A percentile compares a stretch with the other conserved stretches of the same genome.
phyloP scores from a whole-genome alignment of 1,140 invertebrate genomes.

The Plutomurus gul region DNA sequence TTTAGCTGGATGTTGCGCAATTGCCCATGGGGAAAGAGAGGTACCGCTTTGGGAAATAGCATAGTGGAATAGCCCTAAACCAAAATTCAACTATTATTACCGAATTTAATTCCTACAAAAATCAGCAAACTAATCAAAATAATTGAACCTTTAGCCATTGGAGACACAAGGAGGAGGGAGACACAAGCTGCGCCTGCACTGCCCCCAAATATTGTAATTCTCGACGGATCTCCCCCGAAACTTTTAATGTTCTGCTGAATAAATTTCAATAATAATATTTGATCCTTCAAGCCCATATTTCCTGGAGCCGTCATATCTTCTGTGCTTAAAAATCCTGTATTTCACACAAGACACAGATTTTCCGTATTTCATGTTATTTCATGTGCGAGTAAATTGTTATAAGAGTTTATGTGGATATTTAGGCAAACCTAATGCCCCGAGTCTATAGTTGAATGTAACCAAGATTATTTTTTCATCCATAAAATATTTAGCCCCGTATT shows the following conservation, averaged over 20 bases:
- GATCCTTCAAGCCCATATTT: constrained; percentile 37
- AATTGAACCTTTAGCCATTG: constrained; percentile 13
- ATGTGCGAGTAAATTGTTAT: no score
- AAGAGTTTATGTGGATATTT: no score
- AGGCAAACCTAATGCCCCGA: constrained; percentile 32
- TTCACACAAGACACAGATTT: neutral
- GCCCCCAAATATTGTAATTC: constrained; percentile 15
- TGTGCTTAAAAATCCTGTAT: constrained; percentile 33
- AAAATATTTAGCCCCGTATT: constrained; percentile 37
- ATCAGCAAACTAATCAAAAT: neutral
- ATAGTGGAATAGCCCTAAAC: constrained; percentile 33
- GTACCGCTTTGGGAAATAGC: constrained; percentile 50
- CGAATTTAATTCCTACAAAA: neutral
- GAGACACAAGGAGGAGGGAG: neutral
- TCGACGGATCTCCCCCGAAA: constrained; percentile 13
- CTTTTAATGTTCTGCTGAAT: constrained; percentile 36
- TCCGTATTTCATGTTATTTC: neutral
- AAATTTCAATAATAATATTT: constrained; percentile 37
- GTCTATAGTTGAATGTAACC: constrained; percentile 41
- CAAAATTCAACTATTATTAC: neutral
- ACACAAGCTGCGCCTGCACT: constrained; percentile 7
- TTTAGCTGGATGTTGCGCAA: constrained; percentile 56
- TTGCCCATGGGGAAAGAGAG: constrained; percentile 29
- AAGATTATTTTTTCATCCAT: constrained; percentile 43
- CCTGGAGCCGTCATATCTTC: constrained; percentile 2